Percentiles rank a stretch among this genome's conserved stretches.
Evolutionary conservation across 2,888 invertebrate species (phyloP).

Genomic region (Platynereis dumerilii): DNA sequence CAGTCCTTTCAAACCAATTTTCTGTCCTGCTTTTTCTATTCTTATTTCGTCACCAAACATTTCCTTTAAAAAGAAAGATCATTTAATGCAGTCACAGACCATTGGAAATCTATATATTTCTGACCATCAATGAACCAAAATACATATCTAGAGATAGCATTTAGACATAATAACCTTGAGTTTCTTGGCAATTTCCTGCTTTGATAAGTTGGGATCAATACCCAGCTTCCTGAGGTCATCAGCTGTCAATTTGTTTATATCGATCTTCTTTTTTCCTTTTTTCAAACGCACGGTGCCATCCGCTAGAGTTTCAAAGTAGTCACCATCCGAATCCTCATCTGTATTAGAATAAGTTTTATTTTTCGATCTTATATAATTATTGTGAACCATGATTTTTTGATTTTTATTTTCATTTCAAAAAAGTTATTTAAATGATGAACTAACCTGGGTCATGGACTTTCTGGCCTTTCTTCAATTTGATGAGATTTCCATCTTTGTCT

Average conservation of each 20-base stretch:
- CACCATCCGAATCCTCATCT: slow-evolving; percentile 42
- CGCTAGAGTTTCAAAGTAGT: slow-evolving; percentile 53
- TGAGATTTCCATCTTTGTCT: slow-evolving; percentile 50
- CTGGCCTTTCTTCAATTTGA: slow-evolving; percentile 39
- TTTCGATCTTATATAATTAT: no score
- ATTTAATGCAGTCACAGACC: no score
- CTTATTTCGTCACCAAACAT: slow-evolving; percentile 57
- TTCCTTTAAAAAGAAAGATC: slow-evolving; percentile 42
- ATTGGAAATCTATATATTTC: no score
- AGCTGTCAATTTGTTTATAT: slow-evolving; percentile 56
- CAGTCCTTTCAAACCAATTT: slow-evolving; percentile 51
- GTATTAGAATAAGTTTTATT: no score
- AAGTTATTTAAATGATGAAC: no score
- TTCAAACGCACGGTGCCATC: slow-evolving; percentile 51
- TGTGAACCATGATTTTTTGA: no score
- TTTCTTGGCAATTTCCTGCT: slow-evolving; percentile 56
- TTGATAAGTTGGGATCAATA: slow-evolving; percentile 58
- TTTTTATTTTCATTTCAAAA: no score
- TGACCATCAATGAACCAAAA: no score
- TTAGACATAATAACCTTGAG: no score
- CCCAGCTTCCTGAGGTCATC: slow-evolving; percentile 58
- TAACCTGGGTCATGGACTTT: slow-evolving; percentile 5
- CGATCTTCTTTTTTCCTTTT: slow-evolving; percentile 61
- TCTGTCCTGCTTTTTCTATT: slow-evolving; percentile 48
- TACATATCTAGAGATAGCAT: no score